A percentile compares a stretch with the other conserved stretches of the same genome.
Evolutionary conservation across 2,113 vertebrate species (phyloP).

Genomic region (Solea solea): DNA sequence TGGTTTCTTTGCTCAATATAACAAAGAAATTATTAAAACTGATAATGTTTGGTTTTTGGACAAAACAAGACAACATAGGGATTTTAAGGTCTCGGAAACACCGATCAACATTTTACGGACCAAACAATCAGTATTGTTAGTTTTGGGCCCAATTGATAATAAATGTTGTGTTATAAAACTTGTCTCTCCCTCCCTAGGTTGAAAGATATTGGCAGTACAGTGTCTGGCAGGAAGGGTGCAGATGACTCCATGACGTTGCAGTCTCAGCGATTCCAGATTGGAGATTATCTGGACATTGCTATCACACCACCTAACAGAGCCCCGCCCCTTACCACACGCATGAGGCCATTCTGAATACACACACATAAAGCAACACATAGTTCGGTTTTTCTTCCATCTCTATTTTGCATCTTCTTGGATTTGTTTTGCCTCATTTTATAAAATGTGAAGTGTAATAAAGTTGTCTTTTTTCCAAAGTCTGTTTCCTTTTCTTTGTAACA

Average conservation of each 20-base stretch:
- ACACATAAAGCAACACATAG: neutral
- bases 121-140: no score
- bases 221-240: constrained; percentile 94
- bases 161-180: neutral
- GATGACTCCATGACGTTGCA: constrained; percentile 97
- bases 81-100: no score
- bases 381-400: constrained; percentile 1
- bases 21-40: no score
- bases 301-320: constrained; percentile 96
- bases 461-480: constrained; percentile 22
- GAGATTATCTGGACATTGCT: constrained; percentile 96
- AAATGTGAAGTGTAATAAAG: constrained; percentile 60
- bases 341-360: constrained; percentile 91
- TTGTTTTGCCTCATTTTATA: constrained; percentile 55
- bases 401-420: constrained; percentile 8
- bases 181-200: constrained; percentile 77
- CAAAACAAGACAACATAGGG: no score
- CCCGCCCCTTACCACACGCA: constrained; percentile 88
- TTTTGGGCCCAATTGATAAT: no score
- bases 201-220: constrained; percentile 95
- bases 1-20: no score
- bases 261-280: constrained; percentile 98
- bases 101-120: no score
- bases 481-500: neutral
- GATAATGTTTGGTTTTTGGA: no score